These are phyloP conservation scores for Rhimphoctona megacephalus DNA, from an alignment of 2,888 invertebrate species.

Conservation along the genomic window DNA sequence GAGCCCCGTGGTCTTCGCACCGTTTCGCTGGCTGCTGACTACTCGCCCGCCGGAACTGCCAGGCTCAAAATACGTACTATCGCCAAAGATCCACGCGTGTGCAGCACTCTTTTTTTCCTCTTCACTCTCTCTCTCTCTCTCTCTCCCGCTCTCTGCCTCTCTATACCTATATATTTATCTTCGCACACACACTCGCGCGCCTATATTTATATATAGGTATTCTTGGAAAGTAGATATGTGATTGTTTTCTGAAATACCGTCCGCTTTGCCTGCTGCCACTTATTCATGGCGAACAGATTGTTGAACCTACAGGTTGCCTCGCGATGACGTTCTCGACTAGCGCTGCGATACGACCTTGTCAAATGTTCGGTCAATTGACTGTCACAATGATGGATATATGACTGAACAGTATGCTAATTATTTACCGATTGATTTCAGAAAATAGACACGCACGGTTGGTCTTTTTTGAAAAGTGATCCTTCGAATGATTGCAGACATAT, in stretches of 20 bases:
- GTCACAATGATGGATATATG: neutral
- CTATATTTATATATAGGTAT: conserved; percentile 15
- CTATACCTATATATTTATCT: neutral
- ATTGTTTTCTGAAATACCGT: conserved; percentile 37
- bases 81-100: conserved; percentile 29
- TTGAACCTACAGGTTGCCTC: conserved; percentile 48
- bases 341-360: neutral
- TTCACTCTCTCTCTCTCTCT: neutral
- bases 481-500: neutral
- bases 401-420: neutral
- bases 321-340: neutral
- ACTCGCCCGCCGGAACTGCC: conserved; percentile 78
- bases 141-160: neutral
- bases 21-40: conserved; percentile 59
- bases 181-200: neutral
- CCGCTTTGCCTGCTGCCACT: conserved; percentile 35
- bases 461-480: neutral
- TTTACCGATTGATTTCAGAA: neutral
- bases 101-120: conserved; percentile 18
- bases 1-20: conserved; percentile 82
- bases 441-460: neutral
- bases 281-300: conserved; percentile 4
- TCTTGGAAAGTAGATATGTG: conserved; percentile 36
- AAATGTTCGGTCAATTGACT: neutral
- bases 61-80: conserved; percentile 76